These are phyloP conservation scores for Poeciliopsis presidionis DNA, from an alignment of 2,797 vertebrate genomes.

Conservation along the genomic window DNA sequence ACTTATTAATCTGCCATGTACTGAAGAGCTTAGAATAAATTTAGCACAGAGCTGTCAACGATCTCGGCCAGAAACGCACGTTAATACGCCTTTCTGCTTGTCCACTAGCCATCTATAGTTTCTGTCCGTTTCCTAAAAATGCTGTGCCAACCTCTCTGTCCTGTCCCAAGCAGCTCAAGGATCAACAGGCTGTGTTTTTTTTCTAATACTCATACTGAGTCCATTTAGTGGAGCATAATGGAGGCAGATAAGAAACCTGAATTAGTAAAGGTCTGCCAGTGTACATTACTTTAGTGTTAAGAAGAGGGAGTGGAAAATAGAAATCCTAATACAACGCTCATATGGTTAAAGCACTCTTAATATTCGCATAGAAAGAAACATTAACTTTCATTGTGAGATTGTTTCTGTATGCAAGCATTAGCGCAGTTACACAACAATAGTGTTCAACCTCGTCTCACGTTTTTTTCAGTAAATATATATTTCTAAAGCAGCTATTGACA, in stretches of 20 bases:
- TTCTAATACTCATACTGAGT: background rate
- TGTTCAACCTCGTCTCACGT: background rate
- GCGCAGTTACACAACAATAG: background rate
- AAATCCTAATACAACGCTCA: background rate
- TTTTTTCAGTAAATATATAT: background rate
- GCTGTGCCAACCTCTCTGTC: background rate
- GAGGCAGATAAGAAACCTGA: background rate
- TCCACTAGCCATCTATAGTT: background rate
- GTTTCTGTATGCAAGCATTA: background rate
- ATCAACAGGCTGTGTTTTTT: background rate
- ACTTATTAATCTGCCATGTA: slow-evolving; percentile 72
- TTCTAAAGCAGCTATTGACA: background rate
- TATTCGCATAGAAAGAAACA: background rate
- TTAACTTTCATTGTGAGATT: background rate
- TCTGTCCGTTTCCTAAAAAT: background rate
- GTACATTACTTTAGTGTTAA: background rate
- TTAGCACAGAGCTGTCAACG: slow-evolving; percentile 65
- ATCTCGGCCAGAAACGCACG: slow-evolving; percentile 42
- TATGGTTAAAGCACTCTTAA: background rate
- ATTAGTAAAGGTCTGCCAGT: background rate
- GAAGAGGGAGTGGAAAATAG: background rate
- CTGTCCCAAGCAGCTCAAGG: background rate
- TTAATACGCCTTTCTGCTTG: slow-evolving; percentile 19
- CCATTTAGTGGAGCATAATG: background rate
- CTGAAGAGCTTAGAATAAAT: slow-evolving; percentile 73